Base-by-base conservation (phyloP, 2,113 vertebrate genomes). In the Hypanus sabinus region DNA sequence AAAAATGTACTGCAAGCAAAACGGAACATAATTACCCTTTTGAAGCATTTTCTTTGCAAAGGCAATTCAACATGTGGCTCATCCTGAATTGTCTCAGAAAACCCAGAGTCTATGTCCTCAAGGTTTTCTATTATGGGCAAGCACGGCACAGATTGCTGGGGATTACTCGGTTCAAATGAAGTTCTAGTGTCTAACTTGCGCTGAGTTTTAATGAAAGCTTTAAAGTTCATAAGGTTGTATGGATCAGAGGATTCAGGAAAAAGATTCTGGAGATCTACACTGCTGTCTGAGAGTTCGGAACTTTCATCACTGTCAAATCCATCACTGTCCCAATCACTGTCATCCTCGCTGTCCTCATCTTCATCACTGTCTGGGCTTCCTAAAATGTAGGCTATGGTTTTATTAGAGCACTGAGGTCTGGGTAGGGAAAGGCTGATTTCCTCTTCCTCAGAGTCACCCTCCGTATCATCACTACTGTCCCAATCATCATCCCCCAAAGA, bases 381-480 rank as follows among this genome's bases (percentile, higher is more conserved):
- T 95, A 99, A 96, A 95, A 99, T 99, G 95, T 97, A 99, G 93
- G 98, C 97, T n/a, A 99, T 99, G 18, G 97, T 38, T 88, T 96
- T 98, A 95, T 99, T 99, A 1, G 96, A 96, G 87, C 98, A 99
- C 0, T 85, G 95, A 0, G 97, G 97, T 1, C 95, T 93, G 55
- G 94, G 0, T 0, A 95, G 94, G 8, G 87, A 0, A 0, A 71
- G 33, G 0, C 90, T 73, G 70, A 33, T 94, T 0, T 14, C 94
- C 33, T 91, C 94, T 0, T 6, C 33, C 0, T 87, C 95, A 3
- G 88, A 94, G 27, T 94, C 87, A 75, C 87, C 92, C 36, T 73
- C 91, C 5, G 46, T 70, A 16, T 73, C 70, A 27, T 38, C 36
- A 22, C 14, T 33, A 5, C 88, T 46, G 0, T 93, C 20, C 76